phyloP scores from a whole-genome alignment of 2,888 invertebrate genomes.

The Allolobophora icterica region DNA sequence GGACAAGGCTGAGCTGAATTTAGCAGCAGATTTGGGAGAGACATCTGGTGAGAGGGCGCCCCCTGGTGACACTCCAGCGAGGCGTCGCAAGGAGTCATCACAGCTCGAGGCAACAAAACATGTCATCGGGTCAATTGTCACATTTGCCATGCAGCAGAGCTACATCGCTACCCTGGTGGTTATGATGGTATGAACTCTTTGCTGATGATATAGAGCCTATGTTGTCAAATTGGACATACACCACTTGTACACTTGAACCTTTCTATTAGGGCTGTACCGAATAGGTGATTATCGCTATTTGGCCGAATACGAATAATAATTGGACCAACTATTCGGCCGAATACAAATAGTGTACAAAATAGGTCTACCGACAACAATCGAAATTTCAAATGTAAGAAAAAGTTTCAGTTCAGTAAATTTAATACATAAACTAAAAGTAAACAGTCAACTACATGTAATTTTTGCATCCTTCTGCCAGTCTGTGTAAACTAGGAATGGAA shows the following conservation, averaged over 20 bases:
- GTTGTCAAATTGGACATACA: background rate
- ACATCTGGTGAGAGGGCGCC: background rate
- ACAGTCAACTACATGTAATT: too few relatives aligned
- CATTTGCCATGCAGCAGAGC: constrained; percentile 79
- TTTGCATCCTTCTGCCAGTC: too few relatives aligned
- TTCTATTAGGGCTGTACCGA: too few relatives aligned
- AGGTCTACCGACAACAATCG: too few relatives aligned
- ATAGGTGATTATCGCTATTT: too few relatives aligned
- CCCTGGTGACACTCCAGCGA: background rate
- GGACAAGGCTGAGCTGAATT: constrained; percentile 18
- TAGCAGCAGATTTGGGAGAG: constrained; percentile 3
- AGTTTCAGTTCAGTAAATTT: too few relatives aligned
- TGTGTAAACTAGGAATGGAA: too few relatives aligned
- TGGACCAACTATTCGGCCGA: too few relatives aligned
- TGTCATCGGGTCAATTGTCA: constrained; percentile 51
- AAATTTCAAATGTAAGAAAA: too few relatives aligned
- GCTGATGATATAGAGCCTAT: background rate
- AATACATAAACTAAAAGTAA: too few relatives aligned
- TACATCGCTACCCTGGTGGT: constrained; percentile 85
- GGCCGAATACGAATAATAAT: too few relatives aligned
- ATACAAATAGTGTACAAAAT: too few relatives aligned
- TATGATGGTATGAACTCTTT: constrained; percentile 79
- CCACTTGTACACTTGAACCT: background rate
- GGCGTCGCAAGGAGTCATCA: constrained; percentile 3
- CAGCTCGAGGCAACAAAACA: constrained; percentile 12